These are phyloP conservation scores for Falco rusticolus DNA, from an alignment of 2,797 vertebrate species.

Conservation along the genomic window DNA sequence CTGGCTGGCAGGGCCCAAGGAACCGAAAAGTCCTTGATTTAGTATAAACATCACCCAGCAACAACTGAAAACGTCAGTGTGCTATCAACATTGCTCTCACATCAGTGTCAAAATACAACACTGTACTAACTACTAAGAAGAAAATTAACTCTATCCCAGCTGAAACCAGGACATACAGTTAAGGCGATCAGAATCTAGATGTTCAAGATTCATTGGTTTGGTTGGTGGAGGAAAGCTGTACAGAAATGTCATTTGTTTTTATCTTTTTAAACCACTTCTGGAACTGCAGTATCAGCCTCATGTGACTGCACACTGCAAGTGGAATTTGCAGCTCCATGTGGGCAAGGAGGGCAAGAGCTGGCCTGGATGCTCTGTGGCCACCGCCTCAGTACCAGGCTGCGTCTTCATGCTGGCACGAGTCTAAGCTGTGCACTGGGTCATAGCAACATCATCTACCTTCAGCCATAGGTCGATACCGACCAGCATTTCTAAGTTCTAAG, in stretches of 20 bases:
- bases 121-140: too few relatives aligned
- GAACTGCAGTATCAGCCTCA: not conserved
- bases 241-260: not conserved
- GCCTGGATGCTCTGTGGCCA: not conserved
- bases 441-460: not conserved
- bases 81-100: too few relatives aligned
- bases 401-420: not conserved
- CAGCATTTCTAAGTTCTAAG: not conserved
- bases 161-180: not conserved
- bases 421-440: not conserved
- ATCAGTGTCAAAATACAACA: too few relatives aligned
- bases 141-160: too few relatives aligned
- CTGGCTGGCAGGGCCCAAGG: too few relatives aligned
- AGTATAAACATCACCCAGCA: too few relatives aligned
- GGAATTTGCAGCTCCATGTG: accelerated
- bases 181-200: not conserved
- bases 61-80: too few relatives aligned
- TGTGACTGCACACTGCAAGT: not conserved
- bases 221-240: not conserved
- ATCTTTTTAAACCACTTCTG: not conserved
- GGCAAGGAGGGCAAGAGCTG: not conserved
- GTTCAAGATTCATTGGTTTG: not conserved
- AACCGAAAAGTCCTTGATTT: too few relatives aligned
- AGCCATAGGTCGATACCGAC: not conserved
- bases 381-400: not conserved